Base-by-base conservation (phyloP, 2,113 vertebrate genomes). In the Larimichthys polyactis region DNA sequence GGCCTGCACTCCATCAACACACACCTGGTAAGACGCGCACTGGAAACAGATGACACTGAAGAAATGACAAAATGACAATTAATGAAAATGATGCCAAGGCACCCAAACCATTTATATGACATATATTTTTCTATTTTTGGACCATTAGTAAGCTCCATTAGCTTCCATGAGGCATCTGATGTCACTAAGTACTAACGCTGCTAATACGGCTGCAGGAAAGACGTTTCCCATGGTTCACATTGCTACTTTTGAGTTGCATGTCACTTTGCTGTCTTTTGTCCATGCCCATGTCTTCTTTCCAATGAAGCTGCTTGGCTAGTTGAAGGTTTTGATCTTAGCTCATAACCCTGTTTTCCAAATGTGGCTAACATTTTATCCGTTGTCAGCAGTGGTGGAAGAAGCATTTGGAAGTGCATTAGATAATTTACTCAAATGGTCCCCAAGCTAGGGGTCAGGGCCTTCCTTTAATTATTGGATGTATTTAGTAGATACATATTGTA, bases 1-100 rank as follows among this genome's bases (percentile, higher is more conserved):
- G 96, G 96, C 6, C 96, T 99, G 27, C 97, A 97, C 90, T 98
- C 98, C 85, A 98, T 99, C 94, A 99, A 98, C 94, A 99, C 97
- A 3, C 98, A 99, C 92, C 96, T 97, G 97, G 98, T 99, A 2
- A 84, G 90, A 81, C 40, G 54, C 54, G 58, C 60, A 54, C n/a
- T 22, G 60, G 54, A 69, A 14, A 58, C 46, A 63, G 20, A 11
- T 68, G 15, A 27, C 24, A 49, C 75, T 17, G 29, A 67, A 16
- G 40, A 60, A 51, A 62, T 36, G 29, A 5, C 27, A 5, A 2
- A 65, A 64, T 55, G n/a, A 20, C 9, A 19, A 29, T 11, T 54
- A 19, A 40, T 49, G 29, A 51, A 32, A 55, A 57, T 43, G 32
- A 24, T 24, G 14, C 52, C 68, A 44, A 54, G 27, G 2, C 4